Percentiles rank a stretch among this genome's conserved stretches.
Conservation (phyloP, 2,888 invertebrate species). For the Mylabris sibirica region DNA sequence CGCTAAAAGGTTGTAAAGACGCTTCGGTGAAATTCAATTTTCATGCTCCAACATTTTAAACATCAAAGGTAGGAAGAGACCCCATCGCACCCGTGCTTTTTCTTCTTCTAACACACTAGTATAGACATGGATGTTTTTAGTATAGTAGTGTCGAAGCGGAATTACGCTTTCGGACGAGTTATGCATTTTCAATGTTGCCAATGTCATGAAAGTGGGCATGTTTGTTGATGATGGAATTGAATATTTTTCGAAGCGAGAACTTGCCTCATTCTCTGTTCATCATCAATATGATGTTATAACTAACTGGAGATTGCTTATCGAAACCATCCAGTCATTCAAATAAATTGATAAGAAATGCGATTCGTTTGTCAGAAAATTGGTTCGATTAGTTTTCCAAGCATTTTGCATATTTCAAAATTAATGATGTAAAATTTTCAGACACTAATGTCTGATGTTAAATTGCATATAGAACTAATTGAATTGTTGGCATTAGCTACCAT, state of each 20-base stretch:
- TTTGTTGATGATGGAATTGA: slow-evolving; percentile 42
- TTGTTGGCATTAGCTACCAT: slow-evolving; percentile 4
- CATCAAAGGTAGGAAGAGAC: slow-evolving; percentile 55
- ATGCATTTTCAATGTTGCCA: slow-evolving; percentile 50
- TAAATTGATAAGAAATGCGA: slow-evolving; percentile 22
- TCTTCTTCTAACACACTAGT: slow-evolving; percentile 37
- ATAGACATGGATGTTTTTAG: slow-evolving; percentile 27
- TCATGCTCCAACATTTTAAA: slow-evolving; percentile 53
- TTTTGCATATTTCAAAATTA: background rate
- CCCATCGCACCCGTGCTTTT: slow-evolving; percentile 42
- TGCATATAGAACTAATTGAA: background rate
- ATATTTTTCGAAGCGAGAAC: slow-evolving; percentile 38
- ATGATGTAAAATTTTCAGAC: background rate
- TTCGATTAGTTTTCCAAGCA: background rate
- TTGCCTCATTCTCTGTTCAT: background rate
- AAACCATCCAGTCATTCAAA: slow-evolving; percentile 16
- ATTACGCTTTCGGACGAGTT: slow-evolving; percentile 51
- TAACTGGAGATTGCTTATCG: slow-evolving; percentile 25
- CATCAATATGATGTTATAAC: slow-evolving; percentile 19
- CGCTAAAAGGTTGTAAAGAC: slow-evolving; percentile 55
- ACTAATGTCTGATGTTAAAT: background rate
- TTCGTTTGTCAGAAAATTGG: background rate
- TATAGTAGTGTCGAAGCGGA: slow-evolving; percentile 37
- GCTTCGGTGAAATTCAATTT: slow-evolving; percentile 55
- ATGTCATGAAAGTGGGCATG: slow-evolving; percentile 35